These are phyloP conservation scores for Taxidea taxus DNA, from an alignment of 2,113 vertebrate genomes.

Conservation along the genomic window DNA sequence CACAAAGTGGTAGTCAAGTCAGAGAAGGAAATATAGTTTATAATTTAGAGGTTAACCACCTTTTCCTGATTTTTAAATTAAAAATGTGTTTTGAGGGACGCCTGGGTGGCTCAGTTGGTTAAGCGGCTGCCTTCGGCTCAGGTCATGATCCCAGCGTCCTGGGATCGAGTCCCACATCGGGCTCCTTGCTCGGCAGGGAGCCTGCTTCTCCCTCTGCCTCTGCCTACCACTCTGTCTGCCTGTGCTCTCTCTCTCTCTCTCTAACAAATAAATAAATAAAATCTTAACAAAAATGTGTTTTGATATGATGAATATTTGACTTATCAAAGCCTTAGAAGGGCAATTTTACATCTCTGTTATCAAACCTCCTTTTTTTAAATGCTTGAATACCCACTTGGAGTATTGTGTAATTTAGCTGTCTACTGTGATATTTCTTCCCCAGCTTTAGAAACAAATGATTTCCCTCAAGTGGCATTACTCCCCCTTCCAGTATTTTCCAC, in stretches of 20 bases:
- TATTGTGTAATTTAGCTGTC: constrained; percentile 44
- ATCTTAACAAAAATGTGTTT: no score
- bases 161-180: no score
- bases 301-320: constrained; percentile 27
- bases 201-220: no score
- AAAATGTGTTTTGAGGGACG: no score
- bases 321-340: constrained; percentile 22
- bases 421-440: constrained; percentile 30
- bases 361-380: constrained; percentile 17
- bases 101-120: no score
- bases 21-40: background rate
- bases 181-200: no score
- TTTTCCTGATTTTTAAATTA: constrained; percentile 33
- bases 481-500: background rate
- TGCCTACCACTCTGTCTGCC: no score
- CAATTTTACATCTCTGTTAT: constrained; percentile 40
- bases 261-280: no score
- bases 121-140: no score
- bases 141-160: no score
- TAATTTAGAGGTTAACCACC: constrained; percentile 31
- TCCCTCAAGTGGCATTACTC: constrained; percentile 7
- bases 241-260: no score
- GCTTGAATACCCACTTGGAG: constrained; percentile 22
- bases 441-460: constrained; percentile 31
- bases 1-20: background rate